Evolutionary conservation across 1,140 invertebrate species (phyloP).

Genomic region (Adoxophyes honmai): DNA sequence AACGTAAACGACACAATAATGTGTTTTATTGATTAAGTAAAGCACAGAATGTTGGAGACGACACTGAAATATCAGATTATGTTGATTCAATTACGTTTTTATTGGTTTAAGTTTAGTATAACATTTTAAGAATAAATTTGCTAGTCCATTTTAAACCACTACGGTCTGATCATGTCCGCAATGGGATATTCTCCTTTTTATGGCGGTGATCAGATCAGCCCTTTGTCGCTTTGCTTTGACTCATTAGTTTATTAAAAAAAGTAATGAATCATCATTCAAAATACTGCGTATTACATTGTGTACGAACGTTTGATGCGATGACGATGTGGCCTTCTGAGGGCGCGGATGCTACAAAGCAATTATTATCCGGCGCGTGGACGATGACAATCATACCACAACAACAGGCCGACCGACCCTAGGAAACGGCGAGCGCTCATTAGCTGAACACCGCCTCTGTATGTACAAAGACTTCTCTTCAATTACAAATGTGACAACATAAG

Average conservation of each 20-base stretch:
- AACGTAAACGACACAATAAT: no score
- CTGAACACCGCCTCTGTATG: neutral
- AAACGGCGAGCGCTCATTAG: neutral
- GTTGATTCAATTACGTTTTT: no score
- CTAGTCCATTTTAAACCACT: no score
- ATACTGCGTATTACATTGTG: constrained; percentile 14
- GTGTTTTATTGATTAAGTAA: no score
- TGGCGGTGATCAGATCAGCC: neutral
- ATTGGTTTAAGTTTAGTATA: no score
- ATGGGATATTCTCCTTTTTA: no score
- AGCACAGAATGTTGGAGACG: no score
- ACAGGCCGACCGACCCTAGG: neutral
- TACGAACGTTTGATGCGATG: neutral
- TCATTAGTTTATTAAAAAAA: constrained; percentile 10
- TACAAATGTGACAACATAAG: no score
- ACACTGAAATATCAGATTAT: no score
- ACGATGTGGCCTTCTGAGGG: constrained; percentile 15
- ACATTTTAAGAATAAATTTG: no score
- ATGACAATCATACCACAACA: constrained; percentile 3
- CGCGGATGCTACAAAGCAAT: constrained; percentile 12
- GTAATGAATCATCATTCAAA: constrained; percentile 16
- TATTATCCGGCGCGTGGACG: neutral
- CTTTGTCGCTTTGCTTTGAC: constrained; percentile 1
- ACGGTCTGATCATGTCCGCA: no score
- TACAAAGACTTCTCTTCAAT: no score